Conservation (phyloP, 2,888 invertebrate species). For the Sminthurinus aureus region DNA sequence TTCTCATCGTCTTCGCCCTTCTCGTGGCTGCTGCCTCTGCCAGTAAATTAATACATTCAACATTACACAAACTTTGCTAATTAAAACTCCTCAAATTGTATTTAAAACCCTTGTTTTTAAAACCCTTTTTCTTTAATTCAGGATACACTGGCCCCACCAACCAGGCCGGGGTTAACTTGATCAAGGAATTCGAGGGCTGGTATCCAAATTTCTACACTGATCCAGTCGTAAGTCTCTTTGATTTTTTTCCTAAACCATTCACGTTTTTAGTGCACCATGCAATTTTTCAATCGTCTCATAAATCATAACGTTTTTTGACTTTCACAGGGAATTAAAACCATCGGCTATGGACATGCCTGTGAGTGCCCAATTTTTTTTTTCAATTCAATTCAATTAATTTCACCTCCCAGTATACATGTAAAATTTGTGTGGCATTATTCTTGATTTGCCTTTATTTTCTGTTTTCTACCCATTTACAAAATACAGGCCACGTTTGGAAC, state of each 20-base stretch:
- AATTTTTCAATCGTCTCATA: too few relatives aligned
- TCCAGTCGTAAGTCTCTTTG: constrained; percentile 44
- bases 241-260: too few relatives aligned
- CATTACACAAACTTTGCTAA: too few relatives aligned
- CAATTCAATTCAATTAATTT: constrained; percentile 32
- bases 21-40: too few relatives aligned
- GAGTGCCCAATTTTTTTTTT: constrained; percentile 44
- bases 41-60: too few relatives aligned
- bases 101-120: too few relatives aligned
- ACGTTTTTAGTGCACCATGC: too few relatives aligned
- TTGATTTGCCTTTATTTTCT: background rate
- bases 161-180: constrained; percentile 6
- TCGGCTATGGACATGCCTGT: constrained; percentile 47
- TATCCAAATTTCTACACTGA: constrained; percentile 56
- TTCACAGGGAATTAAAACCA: constrained; percentile 37
- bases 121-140: background rate
- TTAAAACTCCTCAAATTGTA: too few relatives aligned
- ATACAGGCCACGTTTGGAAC: constrained; percentile 52
- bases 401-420: background rate
- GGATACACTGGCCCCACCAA: constrained; percentile 9
- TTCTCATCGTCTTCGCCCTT: too few relatives aligned
- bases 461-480: background rate
- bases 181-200: constrained; percentile 52
- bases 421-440: background rate
- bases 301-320: too few relatives aligned